These are phyloP conservation scores for Drosophila auraria DNA, from an alignment of 1,140 invertebrate genomes.

Conservation along the genomic window DNA sequence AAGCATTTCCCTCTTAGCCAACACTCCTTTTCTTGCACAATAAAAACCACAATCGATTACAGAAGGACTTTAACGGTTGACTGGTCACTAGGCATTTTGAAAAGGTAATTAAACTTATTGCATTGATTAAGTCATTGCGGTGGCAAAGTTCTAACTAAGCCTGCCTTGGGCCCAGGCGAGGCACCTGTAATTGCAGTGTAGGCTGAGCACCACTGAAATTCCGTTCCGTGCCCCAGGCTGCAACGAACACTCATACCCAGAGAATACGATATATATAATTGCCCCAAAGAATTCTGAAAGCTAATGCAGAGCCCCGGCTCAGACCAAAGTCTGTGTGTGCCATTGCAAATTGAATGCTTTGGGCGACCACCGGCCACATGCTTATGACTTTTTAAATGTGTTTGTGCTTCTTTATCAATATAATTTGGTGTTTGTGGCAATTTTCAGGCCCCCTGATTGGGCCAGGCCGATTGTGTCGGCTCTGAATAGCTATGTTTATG, in stretches of 20 bases:
- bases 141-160: conserved; percentile 33
- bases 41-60: not conserved
- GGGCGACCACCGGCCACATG: conserved; percentile 39
- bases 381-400: conserved; percentile 75
- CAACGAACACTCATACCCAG: conserved; percentile 14
- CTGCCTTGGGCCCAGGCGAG: conserved; percentile 24
- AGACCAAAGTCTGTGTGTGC: conserved; percentile 9
- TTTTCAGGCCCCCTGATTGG: conserved; percentile 65
- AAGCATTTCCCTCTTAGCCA: not conserved
- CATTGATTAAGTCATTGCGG: conserved; percentile 39
- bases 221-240: conserved; percentile 35
- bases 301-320: conserved; percentile 21
- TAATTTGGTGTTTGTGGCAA: conserved; percentile 75
- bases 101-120: conserved; percentile 24
- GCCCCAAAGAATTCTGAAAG: conserved; percentile 48
- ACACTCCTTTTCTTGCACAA: not conserved
- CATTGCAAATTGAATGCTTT: conserved; percentile 58
- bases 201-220: conserved; percentile 24
- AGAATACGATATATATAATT: conserved; percentile 27
- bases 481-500: conserved; percentile 25
- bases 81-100: conserved; percentile 27
- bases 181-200: conserved; percentile 52
- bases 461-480: conserved; percentile 61
- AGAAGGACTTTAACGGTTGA: conserved; percentile 18
- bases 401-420: conserved; percentile 77